phyloP scores from a whole-genome alignment of 2,113 vertebrate species.

The Amazona vittata region DNA sequence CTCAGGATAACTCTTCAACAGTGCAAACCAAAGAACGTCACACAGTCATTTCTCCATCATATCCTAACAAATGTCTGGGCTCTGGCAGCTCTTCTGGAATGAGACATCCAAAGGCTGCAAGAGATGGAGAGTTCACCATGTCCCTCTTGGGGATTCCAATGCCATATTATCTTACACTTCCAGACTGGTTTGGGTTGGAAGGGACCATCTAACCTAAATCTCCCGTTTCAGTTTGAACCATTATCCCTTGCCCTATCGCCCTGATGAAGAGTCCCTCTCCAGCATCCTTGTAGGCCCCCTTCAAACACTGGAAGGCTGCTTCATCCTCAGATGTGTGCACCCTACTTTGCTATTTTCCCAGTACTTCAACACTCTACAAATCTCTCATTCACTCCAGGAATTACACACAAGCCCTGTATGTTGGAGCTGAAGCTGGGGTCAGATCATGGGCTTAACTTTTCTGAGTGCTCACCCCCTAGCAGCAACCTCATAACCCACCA shows the following conservation, averaged over 20 bases:
- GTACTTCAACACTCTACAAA: not conserved
- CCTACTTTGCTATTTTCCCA: not conserved
- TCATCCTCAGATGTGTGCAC: not conserved
- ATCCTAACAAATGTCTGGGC: not conserved
- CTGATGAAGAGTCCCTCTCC: not conserved
- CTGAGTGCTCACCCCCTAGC: not conserved
- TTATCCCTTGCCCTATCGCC: not conserved
- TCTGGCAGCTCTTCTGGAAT: not conserved
- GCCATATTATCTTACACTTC: not conserved
- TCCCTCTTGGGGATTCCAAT: not conserved
- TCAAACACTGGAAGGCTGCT: not conserved
- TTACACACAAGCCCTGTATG: not conserved
- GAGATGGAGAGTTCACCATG: not conserved
- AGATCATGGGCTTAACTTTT: fast-evolving
- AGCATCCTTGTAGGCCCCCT: not conserved
- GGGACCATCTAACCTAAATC: not conserved
- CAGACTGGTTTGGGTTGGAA: not conserved
- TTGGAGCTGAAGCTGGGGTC: not conserved
- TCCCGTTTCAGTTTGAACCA: not conserved
- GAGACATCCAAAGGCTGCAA: not conserved
- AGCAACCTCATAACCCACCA: not conserved
- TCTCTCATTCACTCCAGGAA: not conserved
- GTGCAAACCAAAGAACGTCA: not conserved
- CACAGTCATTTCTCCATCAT: not conserved
- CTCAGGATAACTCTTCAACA: not conserved